A percentile compares a stretch with the other conserved stretches of the same genome.
These are phyloP conservation scores for Abscondita cerata DNA, from an alignment of 2,888 invertebrate species.

Conservation along the genomic window DNA sequence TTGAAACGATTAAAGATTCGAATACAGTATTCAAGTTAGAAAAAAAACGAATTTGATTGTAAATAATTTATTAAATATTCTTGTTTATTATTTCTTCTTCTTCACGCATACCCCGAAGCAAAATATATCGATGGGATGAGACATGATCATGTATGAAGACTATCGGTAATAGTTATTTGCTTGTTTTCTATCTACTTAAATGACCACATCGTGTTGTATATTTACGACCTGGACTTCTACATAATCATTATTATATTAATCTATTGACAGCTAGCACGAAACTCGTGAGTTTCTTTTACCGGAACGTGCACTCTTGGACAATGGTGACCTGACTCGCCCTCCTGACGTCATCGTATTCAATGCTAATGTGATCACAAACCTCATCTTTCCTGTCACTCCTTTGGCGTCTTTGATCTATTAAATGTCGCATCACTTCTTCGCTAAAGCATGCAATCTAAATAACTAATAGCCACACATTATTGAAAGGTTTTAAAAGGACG, in stretches of 20 bases:
- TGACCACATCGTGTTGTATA: slow-evolving; percentile 22
- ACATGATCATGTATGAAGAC: slow-evolving; percentile 7
- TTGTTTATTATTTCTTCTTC: background rate
- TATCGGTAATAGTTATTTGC: slow-evolving; percentile 16
- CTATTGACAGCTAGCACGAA: slow-evolving; percentile 43
- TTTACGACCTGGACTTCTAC: slow-evolving; percentile 28
- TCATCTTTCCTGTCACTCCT: slow-evolving; percentile 52
- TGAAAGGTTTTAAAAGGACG: slow-evolving; percentile 12
- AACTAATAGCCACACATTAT: slow-evolving; percentile 17
- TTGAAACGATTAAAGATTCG: too few species aligned
- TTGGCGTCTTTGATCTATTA: slow-evolving; percentile 38
- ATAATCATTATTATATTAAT: slow-evolving; percentile 37
- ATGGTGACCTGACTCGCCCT: slow-evolving; percentile 59
- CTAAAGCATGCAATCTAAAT: slow-evolving; percentile 28
- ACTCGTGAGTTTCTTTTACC: slow-evolving; percentile 41
- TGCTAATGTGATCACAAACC: slow-evolving; percentile 55
- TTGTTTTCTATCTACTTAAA: slow-evolving; percentile 19
- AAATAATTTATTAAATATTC: background rate
- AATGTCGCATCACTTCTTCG: slow-evolving; percentile 32
- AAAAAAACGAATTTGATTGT: too few species aligned
- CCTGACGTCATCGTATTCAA: slow-evolving; percentile 57
- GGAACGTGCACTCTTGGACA: slow-evolving; percentile 49
- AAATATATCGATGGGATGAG: background rate
- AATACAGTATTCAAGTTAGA: too few species aligned
- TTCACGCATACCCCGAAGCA: slow-evolving; percentile 4